Conservation (phyloP, 2,797 vertebrate genomes). For the Staurois parvus region DNA sequence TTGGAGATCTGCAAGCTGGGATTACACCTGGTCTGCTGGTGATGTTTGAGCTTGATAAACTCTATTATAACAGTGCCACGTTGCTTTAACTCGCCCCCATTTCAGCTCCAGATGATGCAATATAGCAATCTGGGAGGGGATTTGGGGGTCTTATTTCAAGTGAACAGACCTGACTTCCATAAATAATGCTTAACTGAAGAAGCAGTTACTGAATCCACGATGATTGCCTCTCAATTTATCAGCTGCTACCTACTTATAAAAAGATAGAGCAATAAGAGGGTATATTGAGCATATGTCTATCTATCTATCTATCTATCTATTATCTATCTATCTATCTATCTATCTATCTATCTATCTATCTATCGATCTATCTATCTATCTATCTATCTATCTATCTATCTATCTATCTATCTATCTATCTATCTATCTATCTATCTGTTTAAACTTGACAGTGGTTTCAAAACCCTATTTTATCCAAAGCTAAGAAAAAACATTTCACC, state of each 20-base stretch:
- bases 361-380: too few relatives aligned
- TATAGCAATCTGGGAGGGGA: slow-evolving; percentile 2
- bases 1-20: slow-evolving; percentile 33
- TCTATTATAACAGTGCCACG: background rate
- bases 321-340: too few relatives aligned
- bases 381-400: too few relatives aligned
- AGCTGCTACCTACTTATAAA: slow-evolving; percentile 1
- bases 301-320: too few relatives aligned
- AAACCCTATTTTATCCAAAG: too few relatives aligned
- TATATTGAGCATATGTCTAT: background rate
- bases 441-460: too few relatives aligned
- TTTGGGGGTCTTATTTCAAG: slow-evolving; percentile 42
- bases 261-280: slow-evolving; percentile 16
- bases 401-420: too few relatives aligned
- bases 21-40: slow-evolving; percentile 29
- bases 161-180: slow-evolving; percentile 23
- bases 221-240: slow-evolving; percentile 18
- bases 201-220: background rate
- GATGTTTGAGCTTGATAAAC: slow-evolving; percentile 42
- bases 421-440: too few relatives aligned
- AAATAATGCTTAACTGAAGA: slow-evolving; percentile 6
- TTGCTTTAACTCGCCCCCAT: slow-evolving; percentile 30
- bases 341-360: too few relatives aligned
- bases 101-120: background rate
- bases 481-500: too few relatives aligned